Evolutionary conservation across 2,888 invertebrate genomes (phyloP).

Genomic region (Arrhopalites spinosus): DNA sequence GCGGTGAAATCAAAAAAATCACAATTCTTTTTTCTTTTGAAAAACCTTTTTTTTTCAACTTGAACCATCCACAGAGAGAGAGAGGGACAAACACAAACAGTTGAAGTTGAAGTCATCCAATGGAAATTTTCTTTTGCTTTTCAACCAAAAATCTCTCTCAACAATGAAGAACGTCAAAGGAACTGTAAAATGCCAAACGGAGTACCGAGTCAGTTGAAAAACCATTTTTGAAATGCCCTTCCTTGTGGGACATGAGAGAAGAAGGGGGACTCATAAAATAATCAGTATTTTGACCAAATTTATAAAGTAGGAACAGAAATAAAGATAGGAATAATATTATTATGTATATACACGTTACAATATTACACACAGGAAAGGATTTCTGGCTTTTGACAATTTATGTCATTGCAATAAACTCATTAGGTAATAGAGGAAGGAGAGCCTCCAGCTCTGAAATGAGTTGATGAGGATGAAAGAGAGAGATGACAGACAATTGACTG

Average conservation of each 20-base stretch:
- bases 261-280: not conserved
- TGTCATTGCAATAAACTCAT: too few relatives aligned
- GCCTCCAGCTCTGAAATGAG: not conserved
- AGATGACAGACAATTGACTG: not conserved
- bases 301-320: not conserved
- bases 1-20: conserved; percentile 5
- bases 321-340: not conserved
- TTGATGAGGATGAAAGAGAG: too few relatives aligned
- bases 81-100: too few relatives aligned
- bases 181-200: not conserved
- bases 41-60: conserved; percentile 3
- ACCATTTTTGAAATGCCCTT: too few relatives aligned
- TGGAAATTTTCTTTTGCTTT: not conserved
- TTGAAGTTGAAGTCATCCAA: too few relatives aligned
- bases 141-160: not conserved
- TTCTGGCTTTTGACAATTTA: not conserved
- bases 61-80: too few relatives aligned
- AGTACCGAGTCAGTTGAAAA: too few relatives aligned
- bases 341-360: not conserved
- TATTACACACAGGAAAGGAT: not conserved
- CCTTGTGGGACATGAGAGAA: not conserved
- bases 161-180: not conserved
- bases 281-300: not conserved
- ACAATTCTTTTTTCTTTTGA: conserved; percentile 4
- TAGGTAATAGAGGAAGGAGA: not conserved